Percentiles rank a stretch among this genome's conserved stretches.
phyloP scores from a whole-genome alignment of 2,113 vertebrate genomes.

The mouse (Mus musculus) region GRCm39 chr13:60871001-60871500 shows the following conservation, averaged over 20 bases:
- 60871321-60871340: neutral
- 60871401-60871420: conserved; percentile 38
- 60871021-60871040: neutral
- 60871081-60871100: neutral
- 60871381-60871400: neutral
- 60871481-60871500: conserved; percentile 55
- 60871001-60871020: conserved; percentile 10
- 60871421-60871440: neutral
- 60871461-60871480: neutral
- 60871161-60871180: neutral
- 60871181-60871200: neutral
- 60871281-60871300: neutral
- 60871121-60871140: neutral
- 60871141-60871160: no score
- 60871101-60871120: neutral
- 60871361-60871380: neutral
- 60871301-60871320: neutral
- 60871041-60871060: neutral
- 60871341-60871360: no score
- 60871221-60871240: neutral
- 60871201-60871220: neutral
- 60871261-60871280: conserved; percentile 37
- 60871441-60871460: neutral
- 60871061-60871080: neutral
- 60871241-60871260: neutral